phyloP scores from a whole-genome alignment of 1,140 invertebrate genomes.

The Camponotus pennsylvanicus region DNA sequence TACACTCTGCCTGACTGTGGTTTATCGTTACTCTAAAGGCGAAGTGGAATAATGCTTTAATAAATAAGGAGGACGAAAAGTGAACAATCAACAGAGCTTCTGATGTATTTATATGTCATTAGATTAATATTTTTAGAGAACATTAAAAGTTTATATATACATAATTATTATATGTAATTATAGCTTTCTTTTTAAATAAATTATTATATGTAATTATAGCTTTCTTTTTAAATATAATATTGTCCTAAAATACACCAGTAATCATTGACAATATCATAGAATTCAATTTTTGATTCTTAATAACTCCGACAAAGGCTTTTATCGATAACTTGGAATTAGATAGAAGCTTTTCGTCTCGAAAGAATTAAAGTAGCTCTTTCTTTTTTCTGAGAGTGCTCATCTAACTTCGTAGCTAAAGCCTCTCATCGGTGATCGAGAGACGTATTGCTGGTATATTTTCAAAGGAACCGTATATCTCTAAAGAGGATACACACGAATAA shows the following conservation, averaged over 20 bases:
- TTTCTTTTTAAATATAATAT: background rate
- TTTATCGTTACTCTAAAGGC: background rate
- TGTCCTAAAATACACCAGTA: background rate
- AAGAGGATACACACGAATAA: background rate
- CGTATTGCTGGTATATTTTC: background rate
- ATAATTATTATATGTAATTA: no score
- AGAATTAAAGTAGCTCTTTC: background rate
- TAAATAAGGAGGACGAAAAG: background rate
- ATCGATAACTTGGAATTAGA: background rate
- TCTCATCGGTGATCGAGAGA: background rate
- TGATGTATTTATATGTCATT: background rate
- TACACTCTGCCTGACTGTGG: background rate
- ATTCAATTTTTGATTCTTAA: constrained; percentile 6
- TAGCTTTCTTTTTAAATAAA: background rate
- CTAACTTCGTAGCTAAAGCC: constrained; percentile 16
- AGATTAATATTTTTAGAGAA: background rate
- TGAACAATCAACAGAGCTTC: background rate
- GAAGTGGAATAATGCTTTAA: background rate
- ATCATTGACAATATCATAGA: background rate
- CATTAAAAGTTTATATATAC: background rate
- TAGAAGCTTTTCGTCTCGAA: background rate
- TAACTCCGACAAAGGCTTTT: background rate
- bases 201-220: no score
- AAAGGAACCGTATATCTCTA: background rate
- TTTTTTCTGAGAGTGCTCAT: background rate